Evolutionary conservation across 2,113 vertebrate genomes (phyloP).

Genomic region (Thalassoma bifasciatum): DNA sequence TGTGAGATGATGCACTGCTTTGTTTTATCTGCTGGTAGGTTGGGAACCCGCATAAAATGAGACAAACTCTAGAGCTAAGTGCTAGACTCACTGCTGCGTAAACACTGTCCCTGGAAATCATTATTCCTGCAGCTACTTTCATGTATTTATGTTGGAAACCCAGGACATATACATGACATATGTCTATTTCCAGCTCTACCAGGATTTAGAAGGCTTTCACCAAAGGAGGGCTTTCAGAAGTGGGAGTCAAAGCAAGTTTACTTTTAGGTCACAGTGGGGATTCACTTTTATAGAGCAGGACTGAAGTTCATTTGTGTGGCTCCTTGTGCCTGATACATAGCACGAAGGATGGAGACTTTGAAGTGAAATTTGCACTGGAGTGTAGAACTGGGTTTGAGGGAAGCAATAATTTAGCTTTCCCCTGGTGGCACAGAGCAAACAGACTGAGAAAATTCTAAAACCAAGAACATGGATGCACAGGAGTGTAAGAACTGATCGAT

Average conservation of each 20-base stretch:
- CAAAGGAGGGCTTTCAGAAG: slow-evolving; percentile 42
- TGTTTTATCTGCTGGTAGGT: slow-evolving; percentile 22
- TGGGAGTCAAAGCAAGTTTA: slow-evolving; percentile 65
- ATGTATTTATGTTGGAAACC: slow-evolving; percentile 75
- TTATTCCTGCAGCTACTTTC: slow-evolving; percentile 67
- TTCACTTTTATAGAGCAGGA: slow-evolving; percentile 71
- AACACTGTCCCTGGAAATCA: slow-evolving; percentile 59
- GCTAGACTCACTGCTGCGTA: slow-evolving; percentile 55
- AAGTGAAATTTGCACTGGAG: slow-evolving; percentile 57
- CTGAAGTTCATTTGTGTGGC: slow-evolving; percentile 65
- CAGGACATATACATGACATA: slow-evolving; percentile 39
- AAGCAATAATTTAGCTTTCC: slow-evolving; percentile 68
- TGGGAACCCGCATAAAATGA: slow-evolving; percentile 48
- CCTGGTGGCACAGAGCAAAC: slow-evolving; percentile 69
- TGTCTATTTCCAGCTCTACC: slow-evolving; percentile 66
- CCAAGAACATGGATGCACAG: slow-evolving; percentile 25
- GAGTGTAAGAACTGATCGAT: slow-evolving; percentile 3
- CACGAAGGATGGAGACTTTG: slow-evolving; percentile 58
- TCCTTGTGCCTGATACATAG: slow-evolving; percentile 34
- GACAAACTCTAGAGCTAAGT: slow-evolving; percentile 37
- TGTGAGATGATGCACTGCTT: slow-evolving; percentile 16
- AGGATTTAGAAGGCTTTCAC: slow-evolving; percentile 52
- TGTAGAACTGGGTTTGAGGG: slow-evolving; percentile 51
- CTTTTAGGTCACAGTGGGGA: slow-evolving; percentile 70
- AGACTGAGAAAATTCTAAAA: slow-evolving; percentile 45